Percentiles rank a stretch among this genome's conserved stretches.
These are phyloP conservation scores for Lagria hirta DNA, from an alignment of 2,888 invertebrate genomes.

Conservation along the genomic window DNA sequence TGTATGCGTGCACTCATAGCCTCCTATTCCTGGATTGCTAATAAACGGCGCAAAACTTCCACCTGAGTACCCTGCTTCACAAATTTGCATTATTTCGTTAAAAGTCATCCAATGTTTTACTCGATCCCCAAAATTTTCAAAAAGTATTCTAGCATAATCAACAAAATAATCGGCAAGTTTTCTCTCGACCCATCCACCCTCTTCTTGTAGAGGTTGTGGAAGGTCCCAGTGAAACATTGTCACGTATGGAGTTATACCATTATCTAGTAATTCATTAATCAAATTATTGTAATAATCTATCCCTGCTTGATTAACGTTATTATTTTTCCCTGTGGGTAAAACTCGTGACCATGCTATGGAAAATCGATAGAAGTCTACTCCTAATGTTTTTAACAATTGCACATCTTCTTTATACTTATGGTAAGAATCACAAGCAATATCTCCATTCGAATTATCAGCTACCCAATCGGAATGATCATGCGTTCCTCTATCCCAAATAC, in stretches of 20 bases:
- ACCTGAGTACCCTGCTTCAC: conserved; percentile 36
- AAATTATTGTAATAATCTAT: conserved; percentile 75
- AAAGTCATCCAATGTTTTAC: conserved; percentile 58
- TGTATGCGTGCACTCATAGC: conserved; percentile 66
- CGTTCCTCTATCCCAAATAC: conserved; percentile 57
- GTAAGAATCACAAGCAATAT: conserved; percentile 67
- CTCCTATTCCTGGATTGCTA: conserved; percentile 56
- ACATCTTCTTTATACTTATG: conserved; percentile 64
- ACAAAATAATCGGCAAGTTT: conserved; percentile 57
- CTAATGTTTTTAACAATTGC: conserved; percentile 57
- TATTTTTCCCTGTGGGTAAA: conserved; percentile 62
- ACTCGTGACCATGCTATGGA: conserved; percentile 70
- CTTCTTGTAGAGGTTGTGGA: conserved; percentile 45
- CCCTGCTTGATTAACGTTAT: conserved; percentile 67
- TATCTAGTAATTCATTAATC: conserved; percentile 66
- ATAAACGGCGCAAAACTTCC: conserved; percentile 48
- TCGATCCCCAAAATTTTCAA: conserved; percentile 37
- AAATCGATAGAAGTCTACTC: conserved; percentile 61
- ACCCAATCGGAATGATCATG: conserved; percentile 56
- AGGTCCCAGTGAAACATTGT: conserved; percentile 48
- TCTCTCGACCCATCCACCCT: conserved; percentile 63
- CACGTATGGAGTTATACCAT: conserved; percentile 58
- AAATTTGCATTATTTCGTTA: conserved; percentile 54
- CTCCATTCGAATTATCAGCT: conserved; percentile 58
- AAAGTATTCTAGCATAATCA: conserved; percentile 58